A percentile compares a stretch with the other conserved stretches of the same genome.
These are phyloP conservation scores for Sweltsa coloradensis DNA, from an alignment of 1,140 invertebrate species.

Conservation along the genomic window DNA sequence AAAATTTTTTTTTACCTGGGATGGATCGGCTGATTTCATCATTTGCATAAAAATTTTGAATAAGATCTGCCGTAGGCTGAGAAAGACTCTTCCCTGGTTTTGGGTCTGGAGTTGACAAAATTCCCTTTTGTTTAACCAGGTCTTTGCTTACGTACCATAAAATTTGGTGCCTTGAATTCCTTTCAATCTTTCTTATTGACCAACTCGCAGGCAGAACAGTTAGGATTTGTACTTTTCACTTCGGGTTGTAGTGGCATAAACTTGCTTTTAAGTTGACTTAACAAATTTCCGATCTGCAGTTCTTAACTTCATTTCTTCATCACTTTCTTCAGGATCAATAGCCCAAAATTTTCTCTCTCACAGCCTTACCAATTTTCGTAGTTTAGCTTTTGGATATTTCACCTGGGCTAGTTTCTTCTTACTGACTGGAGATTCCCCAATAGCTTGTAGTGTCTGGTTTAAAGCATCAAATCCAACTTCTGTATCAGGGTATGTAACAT, in stretches of 20 bases:
- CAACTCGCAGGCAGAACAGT: conserved; percentile 3
- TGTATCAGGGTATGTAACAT: too few relatives aligned
- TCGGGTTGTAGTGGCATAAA: background rate
- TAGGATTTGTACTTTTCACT: conserved; percentile 1
- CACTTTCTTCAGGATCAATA: too few relatives aligned
- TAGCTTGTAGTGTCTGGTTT: too few relatives aligned
- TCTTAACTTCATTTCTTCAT: too few relatives aligned
- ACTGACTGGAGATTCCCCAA: too few relatives aligned
- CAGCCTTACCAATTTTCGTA: too few relatives aligned
- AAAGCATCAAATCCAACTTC: too few relatives aligned
- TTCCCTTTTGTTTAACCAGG: conserved; percentile 2
- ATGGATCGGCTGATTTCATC: conserved; percentile 3
- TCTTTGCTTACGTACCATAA: background rate
- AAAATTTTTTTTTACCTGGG: conserved; percentile 5
- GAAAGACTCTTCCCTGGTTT: conserved; percentile 3
- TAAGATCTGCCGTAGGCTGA: background rate
- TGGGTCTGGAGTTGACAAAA: background rate
- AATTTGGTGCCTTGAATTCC: conserved; percentile 1
- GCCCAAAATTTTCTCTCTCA: too few relatives aligned
- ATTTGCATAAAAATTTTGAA: conserved; percentile 3
- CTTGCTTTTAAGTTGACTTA: background rate
- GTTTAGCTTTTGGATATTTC: too few relatives aligned
- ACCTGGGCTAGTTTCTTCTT: too few relatives aligned
- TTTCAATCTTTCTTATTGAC: conserved; percentile 4
- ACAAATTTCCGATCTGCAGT: background rate